Percentiles rank a stretch among this genome's conserved stretches.
Conservation (phyloP, 2,888 invertebrate genomes). For the Stenchaetothrips biformis region DNA sequence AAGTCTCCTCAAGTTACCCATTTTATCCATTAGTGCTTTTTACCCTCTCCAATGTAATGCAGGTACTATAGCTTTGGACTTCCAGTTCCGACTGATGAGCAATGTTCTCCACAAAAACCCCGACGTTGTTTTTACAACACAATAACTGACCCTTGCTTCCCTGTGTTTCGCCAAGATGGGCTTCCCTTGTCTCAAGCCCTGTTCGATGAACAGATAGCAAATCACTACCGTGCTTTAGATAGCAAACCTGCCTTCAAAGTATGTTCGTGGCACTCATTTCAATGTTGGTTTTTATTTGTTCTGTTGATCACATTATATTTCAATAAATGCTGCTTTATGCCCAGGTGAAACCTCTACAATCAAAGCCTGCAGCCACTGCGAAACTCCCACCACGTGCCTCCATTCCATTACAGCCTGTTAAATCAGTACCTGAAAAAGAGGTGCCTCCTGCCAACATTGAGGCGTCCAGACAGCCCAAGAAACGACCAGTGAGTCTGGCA, state of each 20-base stretch:
- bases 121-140: conserved; percentile 54
- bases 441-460: not conserved
- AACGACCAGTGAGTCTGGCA: not conserved
- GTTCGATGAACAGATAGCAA: conserved; percentile 63
- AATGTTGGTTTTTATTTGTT: not conserved
- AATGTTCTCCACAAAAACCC: not conserved
- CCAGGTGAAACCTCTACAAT: not conserved
- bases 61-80: conserved; percentile 52
- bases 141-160: conserved; percentile 73
- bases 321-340: not conserved
- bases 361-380: not conserved
- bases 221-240: conserved; percentile 56
- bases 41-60: conserved; percentile 44
- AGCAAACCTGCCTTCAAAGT: conserved; percentile 39
- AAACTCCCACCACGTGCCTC: not conserved
- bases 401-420: not conserved
- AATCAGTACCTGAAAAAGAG: not conserved
- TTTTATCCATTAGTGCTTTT: not conserved
- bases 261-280: not conserved
- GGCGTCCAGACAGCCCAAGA: not conserved
- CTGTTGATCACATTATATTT: too few relatives aligned
- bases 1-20: not conserved
- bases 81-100: conserved; percentile 35
- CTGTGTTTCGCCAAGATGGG: conserved; percentile 69
- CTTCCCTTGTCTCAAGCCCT: conserved; percentile 66